A percentile compares a stretch with the other conserved stretches of the same genome.
Conservation (phyloP, 2,113 vertebrate species). For the Taxidea taxus region DNA sequence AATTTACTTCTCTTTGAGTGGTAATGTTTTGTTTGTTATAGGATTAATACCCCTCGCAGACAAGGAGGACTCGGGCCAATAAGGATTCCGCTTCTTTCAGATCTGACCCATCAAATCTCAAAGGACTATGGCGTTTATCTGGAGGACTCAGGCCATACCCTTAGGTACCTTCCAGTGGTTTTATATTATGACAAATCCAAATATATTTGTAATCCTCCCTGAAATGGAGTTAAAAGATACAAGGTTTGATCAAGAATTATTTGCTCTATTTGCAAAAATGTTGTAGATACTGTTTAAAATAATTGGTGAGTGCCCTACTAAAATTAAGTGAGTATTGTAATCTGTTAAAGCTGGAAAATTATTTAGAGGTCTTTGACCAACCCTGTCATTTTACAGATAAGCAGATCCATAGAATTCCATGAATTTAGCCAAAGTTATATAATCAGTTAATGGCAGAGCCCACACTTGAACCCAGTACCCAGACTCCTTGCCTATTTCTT, state of each 20-base stretch:
- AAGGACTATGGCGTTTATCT: slow-evolving; percentile 98
- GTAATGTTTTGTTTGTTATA: slow-evolving; percentile 75
- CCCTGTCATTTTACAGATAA: slow-evolving; percentile 33
- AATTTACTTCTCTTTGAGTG: slow-evolving; percentile 29
- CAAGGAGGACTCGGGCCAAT: slow-evolving; percentile 95
- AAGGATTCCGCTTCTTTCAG: slow-evolving; percentile 96
- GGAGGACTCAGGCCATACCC: slow-evolving; percentile 95
- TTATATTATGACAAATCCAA: slow-evolving; percentile 42
- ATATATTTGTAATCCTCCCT: slow-evolving; percentile 35
- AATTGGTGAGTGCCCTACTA: background rate
- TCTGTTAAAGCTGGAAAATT: slow-evolving; percentile 16
- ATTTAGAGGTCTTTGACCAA: background rate
- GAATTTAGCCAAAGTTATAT: background rate
- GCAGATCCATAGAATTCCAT: background rate
- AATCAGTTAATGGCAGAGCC: background rate
- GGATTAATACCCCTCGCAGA: slow-evolving; percentile 96
- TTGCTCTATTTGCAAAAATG: slow-evolving; percentile 34
- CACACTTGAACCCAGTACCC: background rate
- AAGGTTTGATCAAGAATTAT: slow-evolving; percentile 33
- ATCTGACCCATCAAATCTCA: slow-evolving; percentile 95
- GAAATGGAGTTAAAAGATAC: slow-evolving; percentile 26
- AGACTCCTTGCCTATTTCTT: slow-evolving; percentile 1
- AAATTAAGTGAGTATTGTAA: background rate
- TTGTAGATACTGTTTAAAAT: background rate
- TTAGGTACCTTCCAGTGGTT: slow-evolving; percentile 86